Evolutionary conservation across 2,797 vertebrate genomes (phyloP), one percentile per base, ranked within the genome.

Genomic region (Emydoidea blandingii): DNA sequence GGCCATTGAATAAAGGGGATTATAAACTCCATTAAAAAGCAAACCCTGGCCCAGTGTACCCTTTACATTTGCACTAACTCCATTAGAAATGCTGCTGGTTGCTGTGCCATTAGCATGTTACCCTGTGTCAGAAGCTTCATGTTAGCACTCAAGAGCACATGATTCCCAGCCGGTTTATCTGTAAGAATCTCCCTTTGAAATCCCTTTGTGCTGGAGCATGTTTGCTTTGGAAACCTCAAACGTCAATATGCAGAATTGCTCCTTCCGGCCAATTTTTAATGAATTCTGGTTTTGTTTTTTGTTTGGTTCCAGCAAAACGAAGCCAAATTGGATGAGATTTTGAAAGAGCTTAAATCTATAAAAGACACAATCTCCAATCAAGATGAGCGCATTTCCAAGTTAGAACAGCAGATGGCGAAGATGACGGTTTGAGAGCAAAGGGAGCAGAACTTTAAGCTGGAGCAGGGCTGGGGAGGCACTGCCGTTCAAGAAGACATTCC

Each of bases 341-440:
- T 99, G 98, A 99, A 99, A 98, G 99, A 99, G 98, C 98, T 99
- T 96, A 99, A 98, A 97, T 99, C 98, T 90, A 99, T 99, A 97
- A 99, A 99, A 98, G 99, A 99, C 97, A 99, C 99, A 89, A 99
- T 99, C 98, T 98, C 98, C 98, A 98, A 97, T 98, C 99, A 99
- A 98, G 99, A 99, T 25, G 99, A 99, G 97, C 98, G 99, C 97
- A 99, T 99, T 98, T 97, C 99, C 98, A 98, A 99, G 98, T 98
- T 99, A 97, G 99, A 99, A 98, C 99, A 99, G 98, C 99, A 99
- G 98, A 98, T 99, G 98, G 99, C 99, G 90, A 99, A 99, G 98
- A 98, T 99, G 16, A 98, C 98, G 1, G 83, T 90, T 93, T 72
- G 53, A 92, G 89, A 83, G 56, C 47, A 59, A 49, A 11, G 91